phyloP scores from a whole-genome alignment of 2,888 invertebrate genomes.

The Brachyopa scutellaris region DNA sequence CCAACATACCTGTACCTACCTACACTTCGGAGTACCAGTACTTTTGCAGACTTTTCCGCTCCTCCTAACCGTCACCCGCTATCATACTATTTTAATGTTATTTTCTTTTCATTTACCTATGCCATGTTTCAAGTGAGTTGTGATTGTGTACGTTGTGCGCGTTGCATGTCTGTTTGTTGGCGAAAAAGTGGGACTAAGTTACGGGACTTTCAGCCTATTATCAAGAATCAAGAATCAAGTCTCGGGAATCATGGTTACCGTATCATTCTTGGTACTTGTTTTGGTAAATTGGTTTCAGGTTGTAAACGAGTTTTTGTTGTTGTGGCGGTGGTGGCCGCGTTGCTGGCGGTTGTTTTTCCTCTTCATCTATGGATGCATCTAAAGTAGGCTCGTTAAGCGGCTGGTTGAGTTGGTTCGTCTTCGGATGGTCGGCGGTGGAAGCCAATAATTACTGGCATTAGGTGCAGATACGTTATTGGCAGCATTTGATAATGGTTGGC shows the following conservation, averaged over 20 bases:
- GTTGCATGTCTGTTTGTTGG: constrained; percentile 41
- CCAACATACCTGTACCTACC: neutral
- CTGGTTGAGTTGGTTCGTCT: constrained; percentile 41
- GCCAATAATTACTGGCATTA: constrained; percentile 57
- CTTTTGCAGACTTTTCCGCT: constrained; percentile 25
- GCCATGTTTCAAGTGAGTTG: constrained; percentile 38
- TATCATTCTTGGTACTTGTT: constrained; percentile 62
- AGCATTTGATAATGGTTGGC: constrained; percentile 48
- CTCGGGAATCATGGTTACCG: constrained; percentile 64
- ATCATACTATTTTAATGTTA: too few relatives aligned
- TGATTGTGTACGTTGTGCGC: neutral
- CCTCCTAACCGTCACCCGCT: too few relatives aligned
- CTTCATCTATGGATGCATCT: constrained; percentile 5
- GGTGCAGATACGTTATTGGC: constrained; percentile 57
- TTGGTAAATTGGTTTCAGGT: constrained; percentile 62
- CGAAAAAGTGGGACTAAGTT: constrained; percentile 81
- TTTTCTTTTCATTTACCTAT: neutral
- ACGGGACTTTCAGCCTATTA: constrained; percentile 79
- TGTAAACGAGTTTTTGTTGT: neutral
- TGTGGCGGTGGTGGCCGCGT: neutral
- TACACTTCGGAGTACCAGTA: neutral
- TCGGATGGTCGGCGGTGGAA: constrained; percentile 7
- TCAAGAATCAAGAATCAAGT: constrained; percentile 65
- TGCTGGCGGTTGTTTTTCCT: constrained; percentile 4
- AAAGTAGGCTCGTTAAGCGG: constrained; percentile 59